Percentiles rank a stretch among this genome's conserved stretches.
phyloP scores from a whole-genome alignment of 2,113 vertebrate species.

The Chaenocephalus aceratus region DNA sequence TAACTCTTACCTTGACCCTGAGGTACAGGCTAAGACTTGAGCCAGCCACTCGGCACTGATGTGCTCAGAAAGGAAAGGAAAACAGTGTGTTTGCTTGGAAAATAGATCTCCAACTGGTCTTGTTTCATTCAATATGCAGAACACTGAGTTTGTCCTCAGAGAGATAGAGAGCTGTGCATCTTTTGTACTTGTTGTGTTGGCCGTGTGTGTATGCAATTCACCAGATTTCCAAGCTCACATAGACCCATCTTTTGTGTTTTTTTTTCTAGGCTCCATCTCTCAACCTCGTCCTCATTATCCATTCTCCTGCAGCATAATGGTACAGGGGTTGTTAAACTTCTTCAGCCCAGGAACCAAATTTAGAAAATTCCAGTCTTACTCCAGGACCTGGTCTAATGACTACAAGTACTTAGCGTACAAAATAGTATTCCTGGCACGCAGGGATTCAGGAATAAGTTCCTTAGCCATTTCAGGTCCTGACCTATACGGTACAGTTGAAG shows the following conservation, averaged over 20 bases:
- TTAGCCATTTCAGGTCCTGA: slow-evolving; percentile 49
- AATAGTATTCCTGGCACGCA: slow-evolving; percentile 42
- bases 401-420: slow-evolving; percentile 37
- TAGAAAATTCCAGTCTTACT: slow-evolving; percentile 62
- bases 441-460: slow-evolving; percentile 39
- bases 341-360: slow-evolving; percentile 67
- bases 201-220: slow-evolving; percentile 52
- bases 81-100: slow-evolving; percentile 46
- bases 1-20: slow-evolving; percentile 45
- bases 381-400: slow-evolving; percentile 67
- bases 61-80: background rate
- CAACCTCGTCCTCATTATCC: slow-evolving; percentile 76
- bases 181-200: slow-evolving; percentile 67
- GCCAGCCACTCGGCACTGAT: slow-evolving; percentile 21
- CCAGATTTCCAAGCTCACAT: slow-evolving; percentile 43
- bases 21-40: background rate
- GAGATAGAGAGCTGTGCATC: slow-evolving; percentile 58
- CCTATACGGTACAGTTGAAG: slow-evolving; percentile 2
- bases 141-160: slow-evolving; percentile 54
- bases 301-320: slow-evolving; percentile 66
- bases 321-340: slow-evolving; percentile 68
- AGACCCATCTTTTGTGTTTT: slow-evolving; percentile 56
- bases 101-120: slow-evolving; percentile 63
- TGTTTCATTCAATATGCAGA: slow-evolving; percentile 72
- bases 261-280: slow-evolving; percentile 42